Percentiles rank a stretch among this genome's conserved stretches.
These are phyloP conservation scores for Turdus rufiventris DNA, from an alignment of 2,113 vertebrate genomes.

Conservation along the genomic window DNA sequence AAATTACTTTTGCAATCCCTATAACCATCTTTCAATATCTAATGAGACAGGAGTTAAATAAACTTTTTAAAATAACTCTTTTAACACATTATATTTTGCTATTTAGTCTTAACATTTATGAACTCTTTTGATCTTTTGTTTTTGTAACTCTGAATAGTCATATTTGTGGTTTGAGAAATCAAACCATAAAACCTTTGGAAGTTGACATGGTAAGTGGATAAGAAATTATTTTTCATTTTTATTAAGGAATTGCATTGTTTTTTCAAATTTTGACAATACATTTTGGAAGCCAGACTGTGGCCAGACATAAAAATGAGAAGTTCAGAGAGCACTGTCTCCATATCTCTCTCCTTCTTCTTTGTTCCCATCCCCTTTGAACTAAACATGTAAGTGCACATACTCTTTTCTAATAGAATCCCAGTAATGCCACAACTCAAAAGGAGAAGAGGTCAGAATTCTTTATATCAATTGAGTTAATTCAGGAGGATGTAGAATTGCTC, in stretches of 20 bases:
- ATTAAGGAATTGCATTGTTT: neutral
- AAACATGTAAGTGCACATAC: fast-evolving
- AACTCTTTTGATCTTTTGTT: neutral
- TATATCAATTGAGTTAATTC: neutral
- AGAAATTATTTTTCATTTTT: neutral
- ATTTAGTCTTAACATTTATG: neutral
- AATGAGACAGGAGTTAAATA: neutral
- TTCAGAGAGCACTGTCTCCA: neutral
- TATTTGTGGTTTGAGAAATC: neutral
- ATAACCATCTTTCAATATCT: neutral
- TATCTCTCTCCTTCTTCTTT: neutral
- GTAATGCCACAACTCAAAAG: neutral
- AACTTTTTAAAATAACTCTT: neutral
- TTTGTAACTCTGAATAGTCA: neutral
- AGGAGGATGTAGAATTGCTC: neutral
- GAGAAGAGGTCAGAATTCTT: neutral
- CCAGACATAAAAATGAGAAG: neutral
- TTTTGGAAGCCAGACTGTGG: neutral
- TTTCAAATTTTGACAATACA: neutral
- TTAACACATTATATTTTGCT: neutral
- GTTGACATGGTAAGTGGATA: neutral
- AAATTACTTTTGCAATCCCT: neutral
- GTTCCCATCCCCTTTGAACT: neutral
- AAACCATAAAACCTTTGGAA: neutral
- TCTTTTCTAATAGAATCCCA: neutral